phyloP scores from a whole-genome alignment of 2,113 vertebrate species.

The Ctenomys sociabilis region DNA sequence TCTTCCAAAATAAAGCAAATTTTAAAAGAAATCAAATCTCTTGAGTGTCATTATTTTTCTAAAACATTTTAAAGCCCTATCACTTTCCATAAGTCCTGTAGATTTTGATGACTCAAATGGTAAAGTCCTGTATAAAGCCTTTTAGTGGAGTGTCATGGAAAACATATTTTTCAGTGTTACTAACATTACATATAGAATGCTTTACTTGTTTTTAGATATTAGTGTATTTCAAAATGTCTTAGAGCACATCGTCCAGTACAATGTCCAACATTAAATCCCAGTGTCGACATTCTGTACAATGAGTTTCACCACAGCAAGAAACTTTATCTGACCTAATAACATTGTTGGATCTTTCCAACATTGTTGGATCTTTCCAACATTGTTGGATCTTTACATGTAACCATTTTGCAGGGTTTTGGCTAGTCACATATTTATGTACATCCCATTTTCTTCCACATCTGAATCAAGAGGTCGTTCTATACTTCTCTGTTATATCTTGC shows the following conservation, averaged over 20 bases:
- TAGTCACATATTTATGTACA: neutral
- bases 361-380: neutral
- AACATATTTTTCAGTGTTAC: neutral
- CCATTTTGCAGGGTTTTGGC: neutral
- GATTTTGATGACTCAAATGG: neutral
- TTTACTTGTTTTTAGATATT: neutral
- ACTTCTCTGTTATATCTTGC: neutral
- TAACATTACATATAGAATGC: neutral
- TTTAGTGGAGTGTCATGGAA: neutral
- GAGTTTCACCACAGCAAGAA: neutral
- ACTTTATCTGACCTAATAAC: neutral
- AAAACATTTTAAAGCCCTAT: neutral
- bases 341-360: neutral
- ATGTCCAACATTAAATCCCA: neutral
- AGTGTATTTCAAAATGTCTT: neutral
- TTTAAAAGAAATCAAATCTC: neutral
- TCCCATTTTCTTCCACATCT: neutral
- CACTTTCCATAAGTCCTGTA: neutral
- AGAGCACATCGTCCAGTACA: neutral
- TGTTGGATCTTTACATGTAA: neutral
- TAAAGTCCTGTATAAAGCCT: neutral
- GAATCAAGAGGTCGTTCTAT: neutral
- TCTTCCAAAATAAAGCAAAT: neutral
- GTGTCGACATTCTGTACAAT: neutral
- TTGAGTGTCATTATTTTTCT: neutral